These are phyloP conservation scores for Cotesia typhae DNA, from an alignment of 1,140 invertebrate species.

Conservation along the genomic window DNA sequence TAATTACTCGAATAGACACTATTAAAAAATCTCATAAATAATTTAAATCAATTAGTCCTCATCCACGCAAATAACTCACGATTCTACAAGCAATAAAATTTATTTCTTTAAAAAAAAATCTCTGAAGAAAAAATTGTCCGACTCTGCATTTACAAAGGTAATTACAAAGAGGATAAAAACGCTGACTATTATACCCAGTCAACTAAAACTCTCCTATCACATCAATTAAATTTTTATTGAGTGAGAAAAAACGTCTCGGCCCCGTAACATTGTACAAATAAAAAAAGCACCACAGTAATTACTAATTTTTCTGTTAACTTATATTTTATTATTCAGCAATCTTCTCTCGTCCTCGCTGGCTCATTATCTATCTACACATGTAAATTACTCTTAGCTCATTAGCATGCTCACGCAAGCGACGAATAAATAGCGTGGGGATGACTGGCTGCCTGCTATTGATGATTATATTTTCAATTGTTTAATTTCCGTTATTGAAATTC, in stretches of 20 bases:
- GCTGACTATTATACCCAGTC: no score
- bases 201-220: neutral
- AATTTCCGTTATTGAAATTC: slow-evolving; percentile 17
- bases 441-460: neutral
- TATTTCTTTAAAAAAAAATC: no score
- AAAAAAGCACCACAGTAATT: slow-evolving; percentile 11
- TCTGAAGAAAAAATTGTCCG: no score
- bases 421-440: no score
- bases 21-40: no score
- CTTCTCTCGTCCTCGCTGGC: slow-evolving; percentile 8
- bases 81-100: no score
- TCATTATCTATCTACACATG: slow-evolving; percentile 12
- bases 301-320: neutral
- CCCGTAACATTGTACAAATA: neutral
- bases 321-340: slow-evolving; percentile 14
- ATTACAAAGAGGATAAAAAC: no score
- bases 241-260: neutral
- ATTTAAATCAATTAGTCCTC: no score
- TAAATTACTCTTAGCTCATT: slow-evolving; percentile 26
- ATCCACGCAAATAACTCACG: no score
- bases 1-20: no score
- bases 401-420: slow-evolving; percentile 17
- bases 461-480: slow-evolving; percentile 23
- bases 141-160: no score
- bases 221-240: neutral